Conservation (phyloP, 2,113 vertebrate species). For the Pogona vitticeps region DNA sequence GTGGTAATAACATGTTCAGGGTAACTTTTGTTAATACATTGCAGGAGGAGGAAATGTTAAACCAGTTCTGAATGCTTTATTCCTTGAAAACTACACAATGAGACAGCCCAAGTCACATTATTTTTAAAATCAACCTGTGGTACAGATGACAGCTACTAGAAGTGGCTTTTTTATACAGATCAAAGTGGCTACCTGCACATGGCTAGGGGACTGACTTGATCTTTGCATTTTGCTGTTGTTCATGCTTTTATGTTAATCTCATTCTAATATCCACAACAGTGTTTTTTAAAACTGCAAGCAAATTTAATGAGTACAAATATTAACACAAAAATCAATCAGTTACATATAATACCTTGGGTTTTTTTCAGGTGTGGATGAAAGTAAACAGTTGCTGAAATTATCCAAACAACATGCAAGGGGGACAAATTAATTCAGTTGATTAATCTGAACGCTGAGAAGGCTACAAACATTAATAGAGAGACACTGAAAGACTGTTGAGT, state of each 20-base stretch:
- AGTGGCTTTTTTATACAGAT: too few species aligned
- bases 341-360: constrained; percentile 56
- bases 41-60: too few species aligned
- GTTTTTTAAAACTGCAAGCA: constrained; percentile 45
- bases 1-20: too few species aligned
- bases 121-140: too few species aligned
- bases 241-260: not conserved
- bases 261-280: not conserved
- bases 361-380: constrained; percentile 43
- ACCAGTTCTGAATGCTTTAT: too few species aligned
- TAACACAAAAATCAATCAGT: constrained; percentile 53
- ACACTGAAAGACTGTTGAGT: constrained; percentile 47
- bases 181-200: too few species aligned
- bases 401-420: constrained; percentile 62
- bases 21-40: too few species aligned
- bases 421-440: constrained; percentile 47
- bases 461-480: constrained; percentile 43
- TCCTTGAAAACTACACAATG: too few species aligned
- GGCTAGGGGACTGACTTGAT: not conserved
- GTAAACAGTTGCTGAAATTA: constrained; percentile 60
- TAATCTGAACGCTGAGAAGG: constrained; percentile 54
- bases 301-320: constrained; percentile 56
- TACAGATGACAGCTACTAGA: too few species aligned
- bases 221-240: not conserved
- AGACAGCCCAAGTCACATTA: too few species aligned